Evolutionary conservation across 2,888 invertebrate genomes (phyloP).

Genomic region (Sinodicranocentrus sp.): DNA sequence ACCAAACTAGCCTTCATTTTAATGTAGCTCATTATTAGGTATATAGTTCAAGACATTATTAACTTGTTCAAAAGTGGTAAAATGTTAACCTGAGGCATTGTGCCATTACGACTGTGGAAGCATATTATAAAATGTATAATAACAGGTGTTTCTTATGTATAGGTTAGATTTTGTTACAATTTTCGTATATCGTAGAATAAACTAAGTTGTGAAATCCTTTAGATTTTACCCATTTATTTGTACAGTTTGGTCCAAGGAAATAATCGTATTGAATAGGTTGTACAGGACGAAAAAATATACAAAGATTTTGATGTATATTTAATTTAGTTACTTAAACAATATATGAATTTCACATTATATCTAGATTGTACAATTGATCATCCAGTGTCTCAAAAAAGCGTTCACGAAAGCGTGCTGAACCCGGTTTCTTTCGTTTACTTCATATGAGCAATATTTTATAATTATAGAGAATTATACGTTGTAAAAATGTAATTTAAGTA

Average conservation of each 20-base stretch:
- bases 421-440: conserved; percentile 63
- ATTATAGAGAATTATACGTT: conserved; percentile 1
- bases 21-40: neutral
- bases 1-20: neutral
- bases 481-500: neutral
- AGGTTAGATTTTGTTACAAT: neutral
- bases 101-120: conserved; percentile 63
- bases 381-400: conserved; percentile 46
- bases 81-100: conserved; percentile 55
- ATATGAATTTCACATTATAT: too few species aligned
- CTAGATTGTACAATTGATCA: neutral
- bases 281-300: neutral
- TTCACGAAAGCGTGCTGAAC: conserved; percentile 68
- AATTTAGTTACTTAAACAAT: neutral
- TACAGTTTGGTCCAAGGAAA: too few species aligned
- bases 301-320: neutral
- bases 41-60: neutral
- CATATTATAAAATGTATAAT: conserved; percentile 25
- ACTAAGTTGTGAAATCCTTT: too few species aligned
- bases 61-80: conserved; percentile 27
- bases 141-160: neutral
- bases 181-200: neutral
- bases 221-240: too few species aligned
- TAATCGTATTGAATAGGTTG: too few species aligned
- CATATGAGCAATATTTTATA: conserved; percentile 53